Percentiles rank a stretch among this genome's conserved stretches.
Conservation (phyloP, 2,888 invertebrate species). For the Cerceris rybyensis region DNA sequence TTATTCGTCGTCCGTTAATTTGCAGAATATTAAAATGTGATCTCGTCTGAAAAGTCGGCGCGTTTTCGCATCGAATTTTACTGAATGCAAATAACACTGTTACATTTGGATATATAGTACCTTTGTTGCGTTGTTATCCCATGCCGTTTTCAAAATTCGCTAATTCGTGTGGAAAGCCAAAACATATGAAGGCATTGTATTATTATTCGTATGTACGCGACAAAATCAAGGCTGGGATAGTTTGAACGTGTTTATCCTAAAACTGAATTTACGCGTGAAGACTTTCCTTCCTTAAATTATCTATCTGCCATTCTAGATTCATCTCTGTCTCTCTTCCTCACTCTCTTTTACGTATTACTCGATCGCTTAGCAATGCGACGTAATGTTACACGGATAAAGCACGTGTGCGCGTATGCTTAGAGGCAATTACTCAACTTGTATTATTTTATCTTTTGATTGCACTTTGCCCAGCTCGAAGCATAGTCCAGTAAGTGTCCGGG, state of each 20-base stretch:
- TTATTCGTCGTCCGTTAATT: neutral
- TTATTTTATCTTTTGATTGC: slow-evolving; percentile 28
- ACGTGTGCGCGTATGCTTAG: slow-evolving; percentile 45
- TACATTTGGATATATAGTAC: neutral
- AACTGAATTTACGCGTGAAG: slow-evolving; percentile 43
- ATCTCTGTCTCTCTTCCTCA: neutral
- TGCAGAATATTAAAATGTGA: slow-evolving; percentile 10
- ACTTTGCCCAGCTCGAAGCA: slow-evolving; percentile 27
- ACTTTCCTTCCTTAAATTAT: slow-evolving; percentile 18
- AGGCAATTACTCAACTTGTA: slow-evolving; percentile 56
- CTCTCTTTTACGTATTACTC: slow-evolving; percentile 43
- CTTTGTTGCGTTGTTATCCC: slow-evolving; percentile 44
- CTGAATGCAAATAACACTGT: slow-evolving; percentile 23
- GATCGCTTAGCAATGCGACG: slow-evolving; percentile 46
- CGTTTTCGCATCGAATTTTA: slow-evolving; percentile 28
- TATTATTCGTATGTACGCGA: slow-evolving; percentile 61
- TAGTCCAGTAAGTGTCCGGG: slow-evolving; percentile 11
- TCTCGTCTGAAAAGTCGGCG: slow-evolving; percentile 5
- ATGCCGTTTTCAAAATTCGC: slow-evolving; percentile 55
- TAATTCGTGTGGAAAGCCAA: slow-evolving; percentile 77
- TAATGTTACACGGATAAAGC: slow-evolving; percentile 48
- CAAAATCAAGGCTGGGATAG: slow-evolving; percentile 57
- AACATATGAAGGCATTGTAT: slow-evolving; percentile 80
- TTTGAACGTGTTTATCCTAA: slow-evolving; percentile 44
- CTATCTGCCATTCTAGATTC: slow-evolving; percentile 5